Percentiles rank a stretch among this genome's conserved stretches.
phyloP scores from a whole-genome alignment of 2,113 vertebrate species.

The Callithrix jacchus region DNA sequence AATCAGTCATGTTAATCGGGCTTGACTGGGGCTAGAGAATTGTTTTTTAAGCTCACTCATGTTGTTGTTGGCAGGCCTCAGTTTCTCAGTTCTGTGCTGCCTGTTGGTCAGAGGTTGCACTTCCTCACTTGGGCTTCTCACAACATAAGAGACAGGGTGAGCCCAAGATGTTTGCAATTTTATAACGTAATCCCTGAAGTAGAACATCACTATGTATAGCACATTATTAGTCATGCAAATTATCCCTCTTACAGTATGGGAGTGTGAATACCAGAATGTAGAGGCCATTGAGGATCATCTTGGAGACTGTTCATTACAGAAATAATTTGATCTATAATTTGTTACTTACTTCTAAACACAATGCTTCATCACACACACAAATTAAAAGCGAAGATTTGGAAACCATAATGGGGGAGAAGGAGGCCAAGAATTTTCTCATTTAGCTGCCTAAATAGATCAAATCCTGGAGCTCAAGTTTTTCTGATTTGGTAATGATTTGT shows the following conservation, averaged over 20 bases:
- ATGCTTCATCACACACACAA: background rate
- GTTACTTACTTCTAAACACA: background rate
- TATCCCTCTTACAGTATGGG: background rate
- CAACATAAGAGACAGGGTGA: background rate
- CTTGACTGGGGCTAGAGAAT: background rate
- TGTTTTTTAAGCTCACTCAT: background rate
- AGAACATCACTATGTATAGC: background rate
- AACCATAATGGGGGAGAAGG: background rate
- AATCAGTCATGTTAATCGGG: too few relatives aligned
- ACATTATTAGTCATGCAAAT: background rate
- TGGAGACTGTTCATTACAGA: background rate
- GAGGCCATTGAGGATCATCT: background rate
- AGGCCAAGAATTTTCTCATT: constrained; percentile 14
- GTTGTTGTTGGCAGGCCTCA: background rate
- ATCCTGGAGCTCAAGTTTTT: background rate
- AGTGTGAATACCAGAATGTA: background rate
- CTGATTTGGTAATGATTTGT: background rate
- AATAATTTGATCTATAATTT: background rate
- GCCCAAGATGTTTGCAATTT: background rate
- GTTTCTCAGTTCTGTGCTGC: background rate
- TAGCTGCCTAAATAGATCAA: background rate
- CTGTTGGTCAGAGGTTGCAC: background rate
- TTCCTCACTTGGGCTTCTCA: background rate
- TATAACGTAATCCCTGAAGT: background rate
- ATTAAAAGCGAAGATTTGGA: background rate